These are phyloP conservation scores for Coenobita brevimanus DNA, from an alignment of 1,140 invertebrate species.

Conservation along the genomic window DNA sequence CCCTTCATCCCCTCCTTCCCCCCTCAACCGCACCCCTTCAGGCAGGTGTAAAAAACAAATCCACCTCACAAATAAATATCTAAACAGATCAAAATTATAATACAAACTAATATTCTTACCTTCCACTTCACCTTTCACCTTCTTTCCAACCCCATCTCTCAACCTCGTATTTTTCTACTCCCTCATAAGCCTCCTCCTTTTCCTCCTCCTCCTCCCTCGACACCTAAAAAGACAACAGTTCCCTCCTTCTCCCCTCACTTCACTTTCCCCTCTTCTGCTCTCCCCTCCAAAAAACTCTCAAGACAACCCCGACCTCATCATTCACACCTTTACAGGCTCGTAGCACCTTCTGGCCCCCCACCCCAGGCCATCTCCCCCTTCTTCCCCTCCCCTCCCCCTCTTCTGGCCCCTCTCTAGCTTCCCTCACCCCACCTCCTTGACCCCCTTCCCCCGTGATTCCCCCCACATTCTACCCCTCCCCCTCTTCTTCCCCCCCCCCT, in stretches of 20 bases:
- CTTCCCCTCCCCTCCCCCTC: neutral
- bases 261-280: neutral
- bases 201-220: neutral
- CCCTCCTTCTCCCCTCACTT: neutral
- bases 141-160: neutral
- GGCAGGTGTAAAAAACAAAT: too few relatives aligned
- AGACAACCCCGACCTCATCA: too few relatives aligned
- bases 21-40: neutral
- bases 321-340: too few relatives aligned
- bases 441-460: neutral
- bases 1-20: too few relatives aligned
- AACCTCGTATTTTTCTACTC: neutral
- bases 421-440: neutral
- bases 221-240: neutral
- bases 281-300: neutral
- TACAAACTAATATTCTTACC: neutral
- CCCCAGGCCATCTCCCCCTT: neutral
- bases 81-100: too few relatives aligned
- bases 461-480: neutral
- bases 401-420: neutral
- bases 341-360: too few relatives aligned
- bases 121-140: neutral
- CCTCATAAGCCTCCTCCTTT: neutral
- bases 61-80: too few relatives aligned
- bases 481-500: neutral